Percentiles rank a stretch among this genome's conserved stretches.
phyloP scores from a whole-genome alignment of 2,797 vertebrate species.

The Argyrosomus regius region DNA sequence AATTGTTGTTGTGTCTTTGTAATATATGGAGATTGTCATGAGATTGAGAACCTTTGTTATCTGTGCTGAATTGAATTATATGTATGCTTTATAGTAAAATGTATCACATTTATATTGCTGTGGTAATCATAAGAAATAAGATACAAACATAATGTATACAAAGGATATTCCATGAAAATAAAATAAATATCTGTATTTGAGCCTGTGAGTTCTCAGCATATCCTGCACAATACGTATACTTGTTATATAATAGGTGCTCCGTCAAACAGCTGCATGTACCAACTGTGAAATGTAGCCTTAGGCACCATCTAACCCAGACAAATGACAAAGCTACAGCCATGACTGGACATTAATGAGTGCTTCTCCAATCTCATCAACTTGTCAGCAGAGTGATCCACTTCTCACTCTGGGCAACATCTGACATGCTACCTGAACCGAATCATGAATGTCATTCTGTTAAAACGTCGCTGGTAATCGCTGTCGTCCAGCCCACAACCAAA shows the following conservation, averaged over 20 bases:
- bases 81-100: too few relatives aligned
- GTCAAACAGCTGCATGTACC: constrained; percentile 1
- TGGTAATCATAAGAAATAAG: neutral
- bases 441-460: constrained; percentile 20
- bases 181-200: neutral
- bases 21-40: too few relatives aligned
- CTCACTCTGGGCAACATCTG: constrained; percentile 23
- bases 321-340: constrained; percentile 19
- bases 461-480: neutral
- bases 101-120: neutral
- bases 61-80: too few relatives aligned
- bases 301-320: constrained; percentile 14
- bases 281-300: neutral
- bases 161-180: neutral
- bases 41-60: too few relatives aligned
- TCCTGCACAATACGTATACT: neutral
- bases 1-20: too few relatives aligned
- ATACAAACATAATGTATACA: neutral
- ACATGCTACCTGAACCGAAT: constrained; percentile 15
- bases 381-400: constrained; percentile 34
- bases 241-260: neutral
- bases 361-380: constrained; percentile 43
- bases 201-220: neutral
- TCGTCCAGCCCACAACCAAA: neutral
- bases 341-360: constrained; percentile 14